phyloP scores from a whole-genome alignment of 2,113 vertebrate species.

The Petroica traversi region DNA sequence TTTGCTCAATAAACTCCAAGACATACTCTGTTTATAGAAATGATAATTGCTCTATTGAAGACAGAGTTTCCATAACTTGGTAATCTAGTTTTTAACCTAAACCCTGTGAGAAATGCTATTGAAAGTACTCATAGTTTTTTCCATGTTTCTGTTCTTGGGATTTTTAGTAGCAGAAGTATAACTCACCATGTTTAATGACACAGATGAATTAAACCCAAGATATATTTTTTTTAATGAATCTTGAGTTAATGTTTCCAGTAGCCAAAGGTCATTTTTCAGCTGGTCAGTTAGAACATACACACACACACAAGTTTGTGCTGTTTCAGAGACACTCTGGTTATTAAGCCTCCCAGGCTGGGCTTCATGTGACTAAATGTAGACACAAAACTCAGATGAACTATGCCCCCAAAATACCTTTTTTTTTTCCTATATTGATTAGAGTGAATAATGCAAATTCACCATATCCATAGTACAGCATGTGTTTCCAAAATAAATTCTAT shows the following conservation, averaged over 20 bases:
- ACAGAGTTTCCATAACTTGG: background rate
- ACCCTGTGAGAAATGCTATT: background rate
- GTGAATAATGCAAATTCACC: background rate
- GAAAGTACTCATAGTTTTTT: background rate
- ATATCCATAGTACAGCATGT: background rate
- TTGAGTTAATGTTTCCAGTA: background rate
- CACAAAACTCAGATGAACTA: background rate
- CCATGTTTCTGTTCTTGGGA: background rate
- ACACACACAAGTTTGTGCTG: accelerated
- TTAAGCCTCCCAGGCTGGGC: accelerated
- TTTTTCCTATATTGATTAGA: background rate
- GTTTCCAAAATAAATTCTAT: background rate
- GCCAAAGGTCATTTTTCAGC: background rate
- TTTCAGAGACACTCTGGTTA: background rate
- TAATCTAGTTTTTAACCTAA: background rate
- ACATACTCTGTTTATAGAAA: background rate
- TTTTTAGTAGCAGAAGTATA: background rate
- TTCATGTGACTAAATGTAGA: background rate
- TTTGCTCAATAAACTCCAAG: background rate
- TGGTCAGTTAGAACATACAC: background rate
- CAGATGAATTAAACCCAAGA: background rate
- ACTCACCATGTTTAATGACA: background rate
- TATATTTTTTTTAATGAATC: background rate
- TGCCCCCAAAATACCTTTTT: background rate
- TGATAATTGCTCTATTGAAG: background rate